phyloP scores from a whole-genome alignment of 2,888 invertebrate species.

The Archips crataeganus region DNA sequence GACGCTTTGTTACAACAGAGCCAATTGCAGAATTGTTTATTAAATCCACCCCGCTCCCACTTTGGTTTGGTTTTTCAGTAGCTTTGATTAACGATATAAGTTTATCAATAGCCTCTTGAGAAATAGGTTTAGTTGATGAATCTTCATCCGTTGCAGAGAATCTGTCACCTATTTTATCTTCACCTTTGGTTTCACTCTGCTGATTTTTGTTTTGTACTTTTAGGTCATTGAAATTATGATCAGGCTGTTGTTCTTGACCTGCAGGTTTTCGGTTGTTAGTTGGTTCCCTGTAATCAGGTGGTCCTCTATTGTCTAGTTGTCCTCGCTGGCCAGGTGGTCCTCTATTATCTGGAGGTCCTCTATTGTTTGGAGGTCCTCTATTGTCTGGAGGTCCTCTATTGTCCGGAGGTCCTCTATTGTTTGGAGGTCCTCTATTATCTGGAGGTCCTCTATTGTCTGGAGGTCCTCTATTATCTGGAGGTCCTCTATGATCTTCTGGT shows the following conservation, averaged over 20 bases:
- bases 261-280: constrained; percentile 28
- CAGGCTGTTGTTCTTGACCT: too few species aligned
- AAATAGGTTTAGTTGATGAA: neutral
- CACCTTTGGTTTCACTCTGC: neutral
- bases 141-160: neutral
- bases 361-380: constrained; percentile 13
- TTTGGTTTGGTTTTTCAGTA: constrained; percentile 6
- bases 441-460: constrained; percentile 40
- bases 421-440: constrained; percentile 43
- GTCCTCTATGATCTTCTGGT: constrained; percentile 7
- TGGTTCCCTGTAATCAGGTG: constrained; percentile 39
- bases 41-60: constrained; percentile 34
- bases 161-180: neutral
- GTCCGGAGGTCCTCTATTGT: constrained; percentile 17
- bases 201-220: neutral
- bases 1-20: constrained; percentile 12
- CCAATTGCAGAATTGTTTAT: constrained; percentile 21
- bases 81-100: constrained; percentile 1
- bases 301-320: constrained; percentile 36
- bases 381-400: constrained; percentile 21
- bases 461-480: constrained; percentile 4
- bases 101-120: neutral
- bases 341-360: constrained; percentile 38
- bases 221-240: neutral
- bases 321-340: constrained; percentile 12